Evolutionary conservation across 2,113 vertebrate species (phyloP).

Genomic region (Seriola dumerili): DNA sequence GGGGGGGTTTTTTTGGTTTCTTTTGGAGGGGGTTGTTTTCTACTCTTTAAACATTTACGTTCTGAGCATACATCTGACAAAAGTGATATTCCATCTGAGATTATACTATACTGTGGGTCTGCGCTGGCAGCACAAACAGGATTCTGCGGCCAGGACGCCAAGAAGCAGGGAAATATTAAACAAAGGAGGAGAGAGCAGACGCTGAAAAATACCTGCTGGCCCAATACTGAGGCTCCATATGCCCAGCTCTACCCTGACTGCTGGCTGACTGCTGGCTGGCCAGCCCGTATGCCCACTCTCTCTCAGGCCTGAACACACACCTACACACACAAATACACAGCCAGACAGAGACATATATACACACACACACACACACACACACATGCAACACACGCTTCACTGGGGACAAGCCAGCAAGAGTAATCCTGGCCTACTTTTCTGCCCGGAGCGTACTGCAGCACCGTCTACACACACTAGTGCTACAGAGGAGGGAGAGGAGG

Average conservation of each 20-base stretch:
- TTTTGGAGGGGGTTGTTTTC: not conserved
- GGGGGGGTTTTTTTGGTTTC: not conserved
- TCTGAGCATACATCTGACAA: conserved; percentile 42
- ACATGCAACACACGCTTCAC: conserved; percentile 82
- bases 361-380: conserved; percentile 39
- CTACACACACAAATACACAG: conserved; percentile 58
- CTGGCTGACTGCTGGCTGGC: conserved; percentile 74
- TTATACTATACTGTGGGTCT: conserved; percentile 40
- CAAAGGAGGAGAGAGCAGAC: conserved; percentile 80
- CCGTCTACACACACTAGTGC: conserved; percentile 63
- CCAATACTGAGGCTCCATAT: conserved; percentile 83
- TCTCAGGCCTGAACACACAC: conserved; percentile 60
- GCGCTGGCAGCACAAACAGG: conserved; percentile 67
- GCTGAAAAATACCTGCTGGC: conserved; percentile 85
- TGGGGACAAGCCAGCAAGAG: conserved; percentile 86
- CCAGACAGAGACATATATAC: conserved; percentile 42
- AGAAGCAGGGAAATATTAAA: conserved; percentile 77
- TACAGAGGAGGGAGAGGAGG: conserved; percentile 47
- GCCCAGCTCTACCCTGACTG: conserved; percentile 76
- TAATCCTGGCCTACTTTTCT: conserved; percentile 86
- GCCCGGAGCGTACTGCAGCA: conserved; percentile 74
- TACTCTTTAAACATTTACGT: conserved; percentile 20
- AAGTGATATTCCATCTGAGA: conserved; percentile 54
- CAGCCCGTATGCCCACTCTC: conserved; percentile 79
- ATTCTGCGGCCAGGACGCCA: conserved; percentile 65